Base-by-base conservation (phyloP, 1,140 invertebrate genomes). In the Tetramorium parvispinum region DNA sequence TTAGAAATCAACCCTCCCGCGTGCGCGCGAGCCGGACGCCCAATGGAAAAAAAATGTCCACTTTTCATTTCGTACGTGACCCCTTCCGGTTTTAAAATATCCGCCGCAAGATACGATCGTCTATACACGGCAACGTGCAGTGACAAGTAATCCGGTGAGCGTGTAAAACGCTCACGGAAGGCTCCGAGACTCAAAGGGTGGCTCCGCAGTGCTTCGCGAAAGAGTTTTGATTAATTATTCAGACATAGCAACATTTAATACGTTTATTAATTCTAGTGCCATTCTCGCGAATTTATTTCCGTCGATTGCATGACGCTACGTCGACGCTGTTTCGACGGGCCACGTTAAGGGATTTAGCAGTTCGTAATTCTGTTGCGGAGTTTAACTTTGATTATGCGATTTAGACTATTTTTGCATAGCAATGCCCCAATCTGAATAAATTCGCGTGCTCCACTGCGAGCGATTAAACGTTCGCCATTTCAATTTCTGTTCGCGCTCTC, bases 391-490 rank as follows among this genome's bases (percentile, higher is more conserved):
- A 66, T 66, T 73, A 73, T 71, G 24, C 24, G 21, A 78, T 66
- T 57, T 57, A 71, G 66, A 73, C 37, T 71, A 57, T 21, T 82
- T 82, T 71, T 71, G 51, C 66, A 73, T 55, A 71, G 65, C 65
- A 55, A 71, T 51, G 66, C 6, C 32, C 13, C 65, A 71, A 82
- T 82, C 59, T 73, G 79, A 82, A 82, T 82, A 73, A 82, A 82
- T 71, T 82, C 66, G 53, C 66, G 51, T 71, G n/a, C 37, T 21
- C 6, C 49, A 1, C 51, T 43, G 37, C 32, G 16, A 70, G 18
- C 66, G 66, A 82, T 82, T 73, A 73, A 82, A 73, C 27, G 66
- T 73, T 32, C 37, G 66, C 37, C 37, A 71, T 46, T 82, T 82
- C 79, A 82, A 82, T 82, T 82, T 46, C 51, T 53, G 61, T 24